Conservation (phyloP, 2,113 vertebrate genomes). For the Gavia stellata region DNA sequence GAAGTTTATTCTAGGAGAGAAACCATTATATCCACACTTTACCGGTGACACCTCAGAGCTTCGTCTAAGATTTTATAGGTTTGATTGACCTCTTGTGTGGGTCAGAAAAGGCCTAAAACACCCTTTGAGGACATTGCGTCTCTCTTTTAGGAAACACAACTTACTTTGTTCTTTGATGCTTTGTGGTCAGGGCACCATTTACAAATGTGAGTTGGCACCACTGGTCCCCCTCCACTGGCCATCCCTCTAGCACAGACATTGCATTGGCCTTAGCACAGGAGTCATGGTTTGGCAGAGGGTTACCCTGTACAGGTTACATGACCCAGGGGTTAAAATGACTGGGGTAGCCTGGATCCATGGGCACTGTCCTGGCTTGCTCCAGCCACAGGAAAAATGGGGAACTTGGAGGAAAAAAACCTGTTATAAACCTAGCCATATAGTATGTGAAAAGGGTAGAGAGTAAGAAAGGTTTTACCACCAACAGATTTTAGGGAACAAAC, state of each 20-base stretch:
- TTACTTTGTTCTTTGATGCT: not conserved
- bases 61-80: not conserved
- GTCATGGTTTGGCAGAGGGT: not conserved
- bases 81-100: not conserved
- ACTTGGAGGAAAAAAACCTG: not conserved
- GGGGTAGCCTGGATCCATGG: not conserved
- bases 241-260: not conserved
- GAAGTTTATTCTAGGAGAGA: not conserved
- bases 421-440: not conserved
- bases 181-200: not conserved
- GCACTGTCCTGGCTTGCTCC: not conserved
- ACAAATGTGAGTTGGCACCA: not conserved
- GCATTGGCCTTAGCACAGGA: not conserved
- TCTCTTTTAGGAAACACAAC: not conserved
- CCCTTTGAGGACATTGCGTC: not conserved
- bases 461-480: not conserved
- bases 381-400: not conserved
- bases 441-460: not conserved
- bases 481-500: not conserved
- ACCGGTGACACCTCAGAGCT: not conserved
- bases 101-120: not conserved
- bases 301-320: not conserved
- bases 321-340: not conserved
- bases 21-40: not conserved
- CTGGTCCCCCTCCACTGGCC: not conserved